These are phyloP conservation scores for Cybosia mesomella DNA, from an alignment of 2,888 invertebrate genomes.

Conservation along the genomic window DNA sequence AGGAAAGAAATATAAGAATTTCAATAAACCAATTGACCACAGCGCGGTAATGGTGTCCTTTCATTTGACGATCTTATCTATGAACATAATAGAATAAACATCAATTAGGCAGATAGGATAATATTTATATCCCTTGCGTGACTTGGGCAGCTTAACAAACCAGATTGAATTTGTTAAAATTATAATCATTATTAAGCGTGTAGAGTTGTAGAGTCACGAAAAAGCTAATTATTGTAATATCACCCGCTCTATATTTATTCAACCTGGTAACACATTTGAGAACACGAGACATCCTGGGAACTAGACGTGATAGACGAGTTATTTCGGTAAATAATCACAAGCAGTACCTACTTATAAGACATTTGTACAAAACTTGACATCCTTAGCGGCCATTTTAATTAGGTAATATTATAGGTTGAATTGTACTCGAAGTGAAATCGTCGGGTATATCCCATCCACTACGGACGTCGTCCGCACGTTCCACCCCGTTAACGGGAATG, in stretches of 20 bases:
- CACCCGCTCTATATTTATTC: not conserved
- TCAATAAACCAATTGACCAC: not conserved
- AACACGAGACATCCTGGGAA: too few relatives aligned
- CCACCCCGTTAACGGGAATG: too few relatives aligned
- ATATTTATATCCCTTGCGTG: not conserved
- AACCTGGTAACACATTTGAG: not conserved
- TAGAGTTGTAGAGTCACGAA: not conserved
- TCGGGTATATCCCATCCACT: too few relatives aligned
- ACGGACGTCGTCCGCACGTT: too few relatives aligned
- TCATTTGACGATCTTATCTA: not conserved
- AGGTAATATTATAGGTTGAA: too few relatives aligned
- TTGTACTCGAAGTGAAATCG: too few relatives aligned
- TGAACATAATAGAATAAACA: not conserved
- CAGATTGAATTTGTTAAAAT: slow-evolving; percentile 2
- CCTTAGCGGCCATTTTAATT: too few relatives aligned
- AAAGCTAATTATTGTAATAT: not conserved
- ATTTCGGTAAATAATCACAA: too few relatives aligned
- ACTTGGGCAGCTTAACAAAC: not conserved
- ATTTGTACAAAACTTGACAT: too few relatives aligned
- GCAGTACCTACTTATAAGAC: too few relatives aligned
- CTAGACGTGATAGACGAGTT: too few relatives aligned
- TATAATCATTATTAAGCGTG: not conserved
- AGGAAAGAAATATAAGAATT: too few relatives aligned
- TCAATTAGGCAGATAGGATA: not conserved
- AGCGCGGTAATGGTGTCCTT: not conserved